Evolutionary conservation across 1,140 invertebrate species (phyloP).

Genomic region (Bombus affinis): DNA sequence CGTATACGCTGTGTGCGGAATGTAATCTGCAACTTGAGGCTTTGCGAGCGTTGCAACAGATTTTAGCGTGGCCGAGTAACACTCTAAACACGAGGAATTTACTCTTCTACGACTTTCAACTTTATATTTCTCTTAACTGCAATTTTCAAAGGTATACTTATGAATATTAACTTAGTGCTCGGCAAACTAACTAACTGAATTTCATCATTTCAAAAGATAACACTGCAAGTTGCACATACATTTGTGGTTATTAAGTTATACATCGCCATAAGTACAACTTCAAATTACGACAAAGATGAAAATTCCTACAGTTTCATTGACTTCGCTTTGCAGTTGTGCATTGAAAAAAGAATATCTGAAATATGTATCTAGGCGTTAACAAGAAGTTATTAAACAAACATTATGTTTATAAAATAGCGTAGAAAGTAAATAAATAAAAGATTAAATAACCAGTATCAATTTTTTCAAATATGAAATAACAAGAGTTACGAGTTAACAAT

Average conservation of each 20-base stretch:
- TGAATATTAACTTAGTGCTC: background rate
- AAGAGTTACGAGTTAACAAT: too few relatives aligned
- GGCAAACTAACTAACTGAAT: background rate
- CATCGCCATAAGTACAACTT: too few relatives aligned
- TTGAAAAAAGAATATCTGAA: too few relatives aligned
- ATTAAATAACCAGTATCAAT: background rate
- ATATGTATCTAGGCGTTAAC: too few relatives aligned
- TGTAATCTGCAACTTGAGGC: conserved; percentile 56
- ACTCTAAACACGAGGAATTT: background rate
- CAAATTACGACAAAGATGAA: too few relatives aligned
- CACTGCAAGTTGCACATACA: too few relatives aligned
- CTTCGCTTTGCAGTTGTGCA: too few relatives aligned
- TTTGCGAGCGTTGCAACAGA: conserved; percentile 30
- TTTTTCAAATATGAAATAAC: background rate
- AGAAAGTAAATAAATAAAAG: background rate
- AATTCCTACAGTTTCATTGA: too few relatives aligned
- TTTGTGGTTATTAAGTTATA: too few relatives aligned
- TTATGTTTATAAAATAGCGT: background rate
- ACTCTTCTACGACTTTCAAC: background rate
- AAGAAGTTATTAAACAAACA: background rate
- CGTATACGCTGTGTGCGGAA: conserved; percentile 49
- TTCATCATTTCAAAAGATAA: background rate
- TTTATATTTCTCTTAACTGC: background rate
- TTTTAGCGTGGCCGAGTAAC: conserved; percentile 9
- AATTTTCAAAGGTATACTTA: background rate